Evolutionary conservation across 2,113 vertebrate genomes (phyloP), one percentile per base, ranked within the genome.

Genomic region (Rissa tridactyla): DNA sequence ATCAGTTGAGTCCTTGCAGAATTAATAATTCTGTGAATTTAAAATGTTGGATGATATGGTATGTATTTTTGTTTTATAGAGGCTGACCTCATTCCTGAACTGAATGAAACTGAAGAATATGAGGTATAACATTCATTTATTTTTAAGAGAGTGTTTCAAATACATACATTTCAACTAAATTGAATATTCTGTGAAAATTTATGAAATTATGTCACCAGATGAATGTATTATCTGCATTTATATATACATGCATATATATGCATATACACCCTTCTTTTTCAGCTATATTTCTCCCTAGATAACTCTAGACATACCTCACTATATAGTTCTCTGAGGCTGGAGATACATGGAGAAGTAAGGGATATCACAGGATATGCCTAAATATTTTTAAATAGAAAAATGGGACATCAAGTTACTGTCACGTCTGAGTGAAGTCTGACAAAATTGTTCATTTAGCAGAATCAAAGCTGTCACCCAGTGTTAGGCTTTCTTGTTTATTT

Each of bases 51-150:
- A 75, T 97, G 88, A 96, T 96, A 38, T 9, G 7, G 72, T 98
- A 47, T 93, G 73, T 94, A 94, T 97, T 97, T 98, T 98, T 95
- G 92, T 97, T 98, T 98, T 98, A 34, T 97, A 99, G 98, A 98
- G 82, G 93, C 96, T 97, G 98, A 97, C 73, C 96, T 97, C 52
- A 98, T 98, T 95, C 97, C 97, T 94, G 98, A 98, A 90, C 96
- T 98, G 95, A 98, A 96, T 96, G 98, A 98, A 96, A 97, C 98
- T 92, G 98, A 98, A 98, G 98, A 98, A 95, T 98, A 98, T 97
- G 97, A 98, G 98, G 98, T 98, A 98, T 91, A 82, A 54, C 34
- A 92, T 94, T 91, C 49, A 44, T 94, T 95, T 91, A 10, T 79
- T 97, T 96, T 88, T 82, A 79, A 92, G 23, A 78, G 7, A 60